phyloP scores from a whole-genome alignment of 2,888 invertebrate species.

The Pollenia labialis region DNA sequence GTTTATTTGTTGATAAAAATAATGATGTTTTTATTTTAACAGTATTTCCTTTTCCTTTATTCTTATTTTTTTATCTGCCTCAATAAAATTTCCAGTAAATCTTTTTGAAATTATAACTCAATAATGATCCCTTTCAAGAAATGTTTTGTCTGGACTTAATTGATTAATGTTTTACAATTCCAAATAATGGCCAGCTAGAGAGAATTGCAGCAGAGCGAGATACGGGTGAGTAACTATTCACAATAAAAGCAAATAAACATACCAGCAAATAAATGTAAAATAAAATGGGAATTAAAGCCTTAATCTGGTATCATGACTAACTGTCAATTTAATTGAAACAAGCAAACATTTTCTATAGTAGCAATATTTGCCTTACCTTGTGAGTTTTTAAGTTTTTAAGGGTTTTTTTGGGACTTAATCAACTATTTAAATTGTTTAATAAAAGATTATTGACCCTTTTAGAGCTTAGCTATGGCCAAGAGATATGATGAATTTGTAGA shows the following conservation, averaged over 20 bases:
- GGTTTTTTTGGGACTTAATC: neutral
- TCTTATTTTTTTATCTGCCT: slow-evolving; percentile 9
- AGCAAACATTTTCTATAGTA: neutral
- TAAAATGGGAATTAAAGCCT: neutral
- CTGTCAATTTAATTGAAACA: slow-evolving; percentile 33
- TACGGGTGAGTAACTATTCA: slow-evolving; percentile 27
- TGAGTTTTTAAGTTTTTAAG: neutral
- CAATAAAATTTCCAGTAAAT: slow-evolving; percentile 45
- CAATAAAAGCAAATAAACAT: neutral
- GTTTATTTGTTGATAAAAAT: neutral
- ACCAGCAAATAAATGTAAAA: neutral
- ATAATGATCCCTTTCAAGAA: slow-evolving; percentile 10
- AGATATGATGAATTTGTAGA: too few relatives aligned
- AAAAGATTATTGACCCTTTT: too few relatives aligned
- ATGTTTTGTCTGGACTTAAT: slow-evolving; percentile 45
- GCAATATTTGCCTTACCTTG: slow-evolving; percentile 7
- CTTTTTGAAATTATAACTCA: slow-evolving; percentile 15
- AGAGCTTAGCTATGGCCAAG: too few relatives aligned
- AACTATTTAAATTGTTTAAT: slow-evolving; percentile 1
- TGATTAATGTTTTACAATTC: slow-evolving; percentile 57
- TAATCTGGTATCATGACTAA: neutral
- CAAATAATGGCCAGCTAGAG: slow-evolving; percentile 15
- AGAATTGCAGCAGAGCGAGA: neutral
- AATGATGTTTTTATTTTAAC: slow-evolving; percentile 8
- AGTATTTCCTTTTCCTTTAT: neutral